Evolutionary conservation across 2,888 invertebrate genomes (phyloP).

Genomic region (Ornithoptera priamus): DNA sequence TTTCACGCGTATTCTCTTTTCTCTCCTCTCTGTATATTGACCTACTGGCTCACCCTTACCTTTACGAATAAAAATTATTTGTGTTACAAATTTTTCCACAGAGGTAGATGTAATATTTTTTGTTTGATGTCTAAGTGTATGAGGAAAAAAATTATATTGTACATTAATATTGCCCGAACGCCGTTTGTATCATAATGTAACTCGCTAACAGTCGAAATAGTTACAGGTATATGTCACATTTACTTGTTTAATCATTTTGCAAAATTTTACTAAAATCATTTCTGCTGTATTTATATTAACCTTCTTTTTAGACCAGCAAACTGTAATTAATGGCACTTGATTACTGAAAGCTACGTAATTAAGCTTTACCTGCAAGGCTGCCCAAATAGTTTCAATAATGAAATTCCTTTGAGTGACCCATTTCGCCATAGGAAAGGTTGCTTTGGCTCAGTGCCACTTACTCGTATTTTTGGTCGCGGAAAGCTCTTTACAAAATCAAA

Average conservation of each 20-base stretch:
- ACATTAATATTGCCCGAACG: too few species aligned
- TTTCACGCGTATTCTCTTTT: background rate
- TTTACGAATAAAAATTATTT: slow-evolving; percentile 2
- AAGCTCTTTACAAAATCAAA: slow-evolving; percentile 41
- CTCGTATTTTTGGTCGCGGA: slow-evolving; percentile 49
- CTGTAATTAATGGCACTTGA: slow-evolving; percentile 20
- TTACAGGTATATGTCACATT: too few species aligned
- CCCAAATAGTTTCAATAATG: slow-evolving; percentile 65
- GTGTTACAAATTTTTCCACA: background rate
- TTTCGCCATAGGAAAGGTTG: slow-evolving; percentile 50
- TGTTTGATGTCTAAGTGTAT: too few species aligned
- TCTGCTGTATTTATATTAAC: background rate
- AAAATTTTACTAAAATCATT: background rate
- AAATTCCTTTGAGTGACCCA: slow-evolving; percentile 59
- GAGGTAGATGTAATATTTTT: background rate
- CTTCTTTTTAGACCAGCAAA: background rate
- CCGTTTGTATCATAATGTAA: too few species aligned
- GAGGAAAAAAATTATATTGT: too few species aligned
- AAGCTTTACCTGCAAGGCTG: slow-evolving; percentile 25
- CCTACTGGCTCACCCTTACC: background rate
- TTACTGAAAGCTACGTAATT: slow-evolving; percentile 26
- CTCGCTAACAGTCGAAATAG: too few species aligned
- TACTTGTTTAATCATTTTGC: background rate
- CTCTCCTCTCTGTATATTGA: background rate
- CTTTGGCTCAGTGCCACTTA: slow-evolving; percentile 64